These are phyloP conservation scores for Chelonia mydas DNA, from an alignment of 2,797 vertebrate genomes.

Conservation along the genomic window DNA sequence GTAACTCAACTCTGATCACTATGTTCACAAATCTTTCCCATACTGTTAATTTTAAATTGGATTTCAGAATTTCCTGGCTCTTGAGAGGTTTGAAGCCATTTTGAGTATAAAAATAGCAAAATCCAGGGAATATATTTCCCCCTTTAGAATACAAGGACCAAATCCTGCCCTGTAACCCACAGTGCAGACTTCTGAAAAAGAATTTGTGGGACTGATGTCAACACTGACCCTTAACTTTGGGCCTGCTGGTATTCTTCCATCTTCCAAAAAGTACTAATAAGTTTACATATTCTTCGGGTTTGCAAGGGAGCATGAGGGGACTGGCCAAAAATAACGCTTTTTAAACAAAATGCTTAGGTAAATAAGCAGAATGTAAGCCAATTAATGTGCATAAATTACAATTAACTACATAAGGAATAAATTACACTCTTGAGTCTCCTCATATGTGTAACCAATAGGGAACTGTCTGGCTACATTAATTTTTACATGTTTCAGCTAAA, in stretches of 20 bases:
- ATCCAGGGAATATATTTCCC: background rate
- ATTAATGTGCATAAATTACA: background rate
- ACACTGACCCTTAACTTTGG: background rate
- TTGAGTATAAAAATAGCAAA: background rate
- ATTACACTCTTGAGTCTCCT: background rate
- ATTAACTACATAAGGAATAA: background rate
- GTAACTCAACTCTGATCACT: rapidly evolving
- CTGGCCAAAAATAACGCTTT: background rate
- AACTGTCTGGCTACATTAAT: background rate
- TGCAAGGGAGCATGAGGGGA: background rate
- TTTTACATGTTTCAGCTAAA: background rate
- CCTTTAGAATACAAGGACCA: background rate
- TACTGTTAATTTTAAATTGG: background rate
- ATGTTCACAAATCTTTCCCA: background rate
- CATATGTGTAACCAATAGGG: background rate
- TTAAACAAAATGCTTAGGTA: background rate
- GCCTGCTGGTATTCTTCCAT: background rate
- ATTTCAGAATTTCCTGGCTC: background rate
- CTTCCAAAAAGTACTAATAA: background rate
- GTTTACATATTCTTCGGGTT: rapidly evolving
- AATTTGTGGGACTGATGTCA: background rate
- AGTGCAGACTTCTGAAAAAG: background rate
- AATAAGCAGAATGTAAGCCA: background rate
- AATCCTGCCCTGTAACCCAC: background rate
- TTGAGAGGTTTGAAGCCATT: background rate